Conservation (phyloP, 2,888 invertebrate species). For the Drosophila histrio region DNA sequence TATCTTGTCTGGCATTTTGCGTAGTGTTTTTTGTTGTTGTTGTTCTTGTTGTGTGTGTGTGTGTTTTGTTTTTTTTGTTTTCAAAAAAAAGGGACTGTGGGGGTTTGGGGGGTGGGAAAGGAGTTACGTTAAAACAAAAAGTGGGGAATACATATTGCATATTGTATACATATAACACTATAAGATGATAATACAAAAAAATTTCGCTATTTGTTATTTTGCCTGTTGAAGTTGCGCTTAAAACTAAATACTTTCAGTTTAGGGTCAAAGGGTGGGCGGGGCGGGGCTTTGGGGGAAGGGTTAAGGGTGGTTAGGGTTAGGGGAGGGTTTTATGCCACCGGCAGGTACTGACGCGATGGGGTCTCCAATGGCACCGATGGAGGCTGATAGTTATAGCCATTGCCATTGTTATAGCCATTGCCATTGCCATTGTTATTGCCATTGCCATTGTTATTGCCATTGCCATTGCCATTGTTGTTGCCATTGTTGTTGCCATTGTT, state of each 20-base stretch:
- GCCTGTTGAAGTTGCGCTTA: conserved; percentile 64
- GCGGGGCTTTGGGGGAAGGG: background rate
- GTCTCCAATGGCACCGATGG: conserved; percentile 56
- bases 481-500: too few relatives aligned
- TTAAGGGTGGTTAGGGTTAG: background rate
- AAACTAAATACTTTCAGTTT: conserved; percentile 70
- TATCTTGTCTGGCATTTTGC: conserved; percentile 33
- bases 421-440: conserved; percentile 16
- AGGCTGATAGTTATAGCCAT: conserved; percentile 75
- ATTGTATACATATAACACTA: conserved; percentile 66
- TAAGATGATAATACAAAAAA: conserved; percentile 72
- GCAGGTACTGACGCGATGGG: conserved; percentile 74
- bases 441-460: conserved; percentile 72
- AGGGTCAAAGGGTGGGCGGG: conserved; percentile 15
- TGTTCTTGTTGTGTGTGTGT: too few relatives aligned
- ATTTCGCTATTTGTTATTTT: conserved; percentile 51
- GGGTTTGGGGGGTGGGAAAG: conserved; percentile 1
- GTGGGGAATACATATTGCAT: conserved; percentile 48
- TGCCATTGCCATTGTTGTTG: conserved; percentile 20
- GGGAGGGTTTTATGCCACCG: conserved; percentile 63
- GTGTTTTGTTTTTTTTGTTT: conserved; percentile 11
- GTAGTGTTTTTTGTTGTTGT: conserved; percentile 3
- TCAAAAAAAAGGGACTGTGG: too few relatives aligned
- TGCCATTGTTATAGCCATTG: conserved; percentile 19
- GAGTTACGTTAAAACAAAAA: background rate